These are phyloP conservation scores for Gorsachius goisagi DNA, from an alignment of 2,113 vertebrate species.

Conservation along the genomic window DNA sequence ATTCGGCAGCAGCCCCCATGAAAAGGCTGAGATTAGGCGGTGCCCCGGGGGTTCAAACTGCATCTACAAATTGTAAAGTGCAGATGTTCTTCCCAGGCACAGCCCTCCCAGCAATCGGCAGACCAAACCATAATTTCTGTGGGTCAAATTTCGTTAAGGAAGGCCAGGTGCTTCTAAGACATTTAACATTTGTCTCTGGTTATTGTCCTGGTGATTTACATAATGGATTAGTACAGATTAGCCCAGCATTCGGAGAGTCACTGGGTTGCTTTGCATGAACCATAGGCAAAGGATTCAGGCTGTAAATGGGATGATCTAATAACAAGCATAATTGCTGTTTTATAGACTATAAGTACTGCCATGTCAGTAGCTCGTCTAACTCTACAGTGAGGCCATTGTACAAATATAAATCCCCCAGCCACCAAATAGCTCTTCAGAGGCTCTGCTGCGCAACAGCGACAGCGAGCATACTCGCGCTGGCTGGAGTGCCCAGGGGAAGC, in stretches of 20 bases:
- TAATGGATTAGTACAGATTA: slow-evolving; percentile 57
- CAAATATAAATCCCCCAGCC: background rate
- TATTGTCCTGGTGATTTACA: slow-evolving; percentile 51
- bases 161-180: background rate
- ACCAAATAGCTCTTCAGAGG: background rate
- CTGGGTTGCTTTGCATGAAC: slow-evolving; percentile 29
- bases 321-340: slow-evolving; percentile 60
- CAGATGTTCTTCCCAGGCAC: background rate
- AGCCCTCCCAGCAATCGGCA: background rate
- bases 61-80: background rate
- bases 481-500: background rate
- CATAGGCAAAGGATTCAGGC: slow-evolving; percentile 41
- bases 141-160: background rate
- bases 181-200: slow-evolving; percentile 10
- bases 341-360: slow-evolving; percentile 48
- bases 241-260: background rate
- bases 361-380: slow-evolving; percentile 17
- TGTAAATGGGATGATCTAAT: slow-evolving; percentile 64
- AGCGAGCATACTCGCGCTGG: background rate
- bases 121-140: background rate
- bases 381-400: slow-evolving; percentile 26
- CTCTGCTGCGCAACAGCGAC: background rate
- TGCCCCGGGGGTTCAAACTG: background rate
- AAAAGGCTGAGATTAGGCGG: background rate
- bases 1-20: background rate